phyloP scores from a whole-genome alignment of 2,888 invertebrate species.

The Cryptus armator region DNA sequence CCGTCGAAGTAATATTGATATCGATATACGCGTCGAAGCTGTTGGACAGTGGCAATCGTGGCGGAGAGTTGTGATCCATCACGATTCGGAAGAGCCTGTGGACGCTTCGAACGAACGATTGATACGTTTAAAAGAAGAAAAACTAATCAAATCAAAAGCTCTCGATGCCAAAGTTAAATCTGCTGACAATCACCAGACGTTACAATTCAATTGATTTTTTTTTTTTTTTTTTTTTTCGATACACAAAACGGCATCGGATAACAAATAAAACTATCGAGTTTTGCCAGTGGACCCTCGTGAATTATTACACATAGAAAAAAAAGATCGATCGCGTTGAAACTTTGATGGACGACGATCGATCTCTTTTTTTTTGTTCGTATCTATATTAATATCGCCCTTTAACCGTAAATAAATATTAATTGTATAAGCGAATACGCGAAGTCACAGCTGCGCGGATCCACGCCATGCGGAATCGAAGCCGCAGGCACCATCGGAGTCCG shows the following conservation, averaged over 20 bases:
- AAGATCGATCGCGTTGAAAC: conserved; percentile 20
- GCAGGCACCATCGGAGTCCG: conserved; percentile 95
- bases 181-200: conserved; percentile 36
- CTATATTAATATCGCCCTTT: not conserved
- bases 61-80: conserved; percentile 34
- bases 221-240: not conserved
- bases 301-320: conserved; percentile 6
- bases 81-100: conserved; percentile 25
- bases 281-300: not conserved
- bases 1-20: not conserved
- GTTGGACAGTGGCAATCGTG: conserved; percentile 17
- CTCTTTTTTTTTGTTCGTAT: conserved; percentile 14
- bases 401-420: conserved; percentile 22
- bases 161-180: conserved; percentile 5
- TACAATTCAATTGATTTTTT: conserved; percentile 27
- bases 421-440: conserved; percentile 3
- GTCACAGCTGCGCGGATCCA: conserved; percentile 81
- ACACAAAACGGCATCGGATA: not conserved
- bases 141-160: not conserved
- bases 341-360: conserved; percentile 3
- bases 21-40: not conserved
- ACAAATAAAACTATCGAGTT: conserved; percentile 35
- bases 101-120: conserved; percentile 28
- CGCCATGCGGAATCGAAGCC: conserved; percentile 93
- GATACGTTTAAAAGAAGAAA: conserved; percentile 27